Conservation (phyloP, 2,797 vertebrate species). For the Sebastes vulpes region DNA sequence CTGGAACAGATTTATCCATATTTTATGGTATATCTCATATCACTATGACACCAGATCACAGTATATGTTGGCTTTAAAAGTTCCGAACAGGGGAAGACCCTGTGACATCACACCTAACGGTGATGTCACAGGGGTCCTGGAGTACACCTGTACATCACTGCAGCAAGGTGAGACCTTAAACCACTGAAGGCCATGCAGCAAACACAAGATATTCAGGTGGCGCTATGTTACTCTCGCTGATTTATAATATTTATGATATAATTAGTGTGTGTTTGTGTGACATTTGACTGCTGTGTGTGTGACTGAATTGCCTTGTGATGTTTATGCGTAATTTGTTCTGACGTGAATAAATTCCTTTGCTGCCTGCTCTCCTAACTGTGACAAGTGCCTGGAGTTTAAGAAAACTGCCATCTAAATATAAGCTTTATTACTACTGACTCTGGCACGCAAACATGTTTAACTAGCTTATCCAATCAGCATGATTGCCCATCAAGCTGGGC, state of each 20-base stretch:
- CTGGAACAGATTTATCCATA: neutral
- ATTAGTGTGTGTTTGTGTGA: neutral
- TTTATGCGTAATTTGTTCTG: neutral
- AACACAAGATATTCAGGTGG: neutral
- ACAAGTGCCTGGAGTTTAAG: neutral
- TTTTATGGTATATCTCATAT: neutral
- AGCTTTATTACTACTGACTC: constrained; percentile 11
- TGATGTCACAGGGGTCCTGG: neutral
- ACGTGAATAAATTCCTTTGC: neutral
- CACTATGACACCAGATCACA: neutral
- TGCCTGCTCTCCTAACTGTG: neutral
- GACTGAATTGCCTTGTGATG: neutral
- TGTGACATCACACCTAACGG: neutral
- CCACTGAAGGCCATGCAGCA: neutral
- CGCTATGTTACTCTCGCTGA: neutral
- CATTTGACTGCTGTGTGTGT: neutral
- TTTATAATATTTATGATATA: neutral
- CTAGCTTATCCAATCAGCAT: constrained; percentile 20
- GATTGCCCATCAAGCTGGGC: neutral
- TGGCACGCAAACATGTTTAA: constrained; percentile 12
- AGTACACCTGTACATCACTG: neutral
- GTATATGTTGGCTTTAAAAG: neutral
- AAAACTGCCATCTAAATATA: neutral
- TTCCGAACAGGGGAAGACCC: neutral
- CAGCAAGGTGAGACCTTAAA: neutral